Base-by-base conservation (phyloP, 1,140 invertebrate species). In the Drosophila ogumai region DNA sequence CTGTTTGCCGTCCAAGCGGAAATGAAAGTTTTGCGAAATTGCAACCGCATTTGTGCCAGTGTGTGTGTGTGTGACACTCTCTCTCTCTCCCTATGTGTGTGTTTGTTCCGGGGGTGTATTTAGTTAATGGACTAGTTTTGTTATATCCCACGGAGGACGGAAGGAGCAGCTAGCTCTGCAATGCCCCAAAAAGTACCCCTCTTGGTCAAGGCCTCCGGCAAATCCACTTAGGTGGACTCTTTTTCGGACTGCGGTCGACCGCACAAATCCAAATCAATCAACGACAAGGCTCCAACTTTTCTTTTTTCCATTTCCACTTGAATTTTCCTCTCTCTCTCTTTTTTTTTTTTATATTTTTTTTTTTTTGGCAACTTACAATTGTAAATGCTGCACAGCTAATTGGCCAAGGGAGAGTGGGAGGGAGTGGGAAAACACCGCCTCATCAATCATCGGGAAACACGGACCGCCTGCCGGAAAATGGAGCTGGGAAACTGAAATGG, bases 91-190 rank as follows among this genome's bases (percentile, higher is more conserved):
- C 34, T 40, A 34, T 71, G 15, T 44, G 75, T 76, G 58, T 41
- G 38, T 44, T 68, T 47, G 57, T 63, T 63, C 41, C 34, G 34
- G 49, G 56, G 68, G 64, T 71, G 75, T 64, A 82, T 82, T 87
- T 82, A 82, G 75, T 75, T 81, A 88, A 90, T 88, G 84, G 77
- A 90, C 76, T 88, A 81, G 73, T 81, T 90, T 74, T 65, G 76
- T 84, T 66, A 52, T 78, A 71, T 63, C 65, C 75, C 54, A 32
- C 22, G 10, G 41, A 40, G 55, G 41, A 22, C 2, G 28, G 6
- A 5, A 8, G 46, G 46, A 9, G 28, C 25, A 6, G 25, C 6
- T 28, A 28, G 25, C 25, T 31, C 9, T 3, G 47, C 1, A 22
- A 13, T 43, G 22, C n/a, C 25, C 52, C 47, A 34, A 36, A 19